Conservation (phyloP, 2,797 vertebrate genomes). For the Austrolebias charrua region DNA sequence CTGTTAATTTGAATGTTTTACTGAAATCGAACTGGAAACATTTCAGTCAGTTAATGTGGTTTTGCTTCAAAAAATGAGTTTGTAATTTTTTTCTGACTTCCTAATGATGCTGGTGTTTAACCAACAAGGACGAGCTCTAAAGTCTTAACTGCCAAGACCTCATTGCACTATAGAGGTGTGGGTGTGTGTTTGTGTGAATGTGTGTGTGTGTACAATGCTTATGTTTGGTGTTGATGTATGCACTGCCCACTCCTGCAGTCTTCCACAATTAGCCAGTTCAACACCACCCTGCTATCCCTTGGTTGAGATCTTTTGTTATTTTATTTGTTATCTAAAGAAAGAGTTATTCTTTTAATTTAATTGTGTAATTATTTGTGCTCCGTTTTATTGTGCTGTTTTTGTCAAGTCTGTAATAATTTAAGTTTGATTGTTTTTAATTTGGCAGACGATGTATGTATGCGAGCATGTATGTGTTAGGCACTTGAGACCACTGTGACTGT, state of each 20-base stretch:
- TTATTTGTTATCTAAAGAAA: conserved; percentile 89
- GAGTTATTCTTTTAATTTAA: conserved; percentile 83
- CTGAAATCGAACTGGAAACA: conserved; percentile 9
- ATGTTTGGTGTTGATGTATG: conserved; percentile 83
- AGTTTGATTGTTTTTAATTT: conserved; percentile 83
- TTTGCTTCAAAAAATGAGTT: conserved; percentile 15
- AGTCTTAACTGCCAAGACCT: conserved; percentile 87
- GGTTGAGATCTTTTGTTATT: conserved; percentile 83
- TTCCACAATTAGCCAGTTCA: conserved; percentile 78
- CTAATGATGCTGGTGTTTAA: conserved; percentile 58
- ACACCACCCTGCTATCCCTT: conserved; percentile 85
- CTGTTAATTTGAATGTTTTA: conserved; percentile 11
- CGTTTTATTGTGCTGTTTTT: conserved; percentile 86
- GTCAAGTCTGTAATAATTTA: conserved; percentile 98
- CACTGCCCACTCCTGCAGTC: conserved; percentile 74
- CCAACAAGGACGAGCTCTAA: conserved; percentile 79
- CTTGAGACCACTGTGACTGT: conserved; percentile 99
- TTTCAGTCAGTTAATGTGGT: conserved; percentile 16
- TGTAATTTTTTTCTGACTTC: conserved; percentile 24
- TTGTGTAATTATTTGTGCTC: conserved; percentile 82
- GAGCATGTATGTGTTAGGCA: conserved; percentile 89
- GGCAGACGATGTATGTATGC: conserved; percentile 93
- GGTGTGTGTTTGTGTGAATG: conserved; percentile 54
- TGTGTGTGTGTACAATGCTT: conserved; percentile 78
- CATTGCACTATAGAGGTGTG: conserved; percentile 99